Evolutionary conservation across 1,140 invertebrate species (phyloP).

Genomic region (Antheraea mylitta): DNA sequence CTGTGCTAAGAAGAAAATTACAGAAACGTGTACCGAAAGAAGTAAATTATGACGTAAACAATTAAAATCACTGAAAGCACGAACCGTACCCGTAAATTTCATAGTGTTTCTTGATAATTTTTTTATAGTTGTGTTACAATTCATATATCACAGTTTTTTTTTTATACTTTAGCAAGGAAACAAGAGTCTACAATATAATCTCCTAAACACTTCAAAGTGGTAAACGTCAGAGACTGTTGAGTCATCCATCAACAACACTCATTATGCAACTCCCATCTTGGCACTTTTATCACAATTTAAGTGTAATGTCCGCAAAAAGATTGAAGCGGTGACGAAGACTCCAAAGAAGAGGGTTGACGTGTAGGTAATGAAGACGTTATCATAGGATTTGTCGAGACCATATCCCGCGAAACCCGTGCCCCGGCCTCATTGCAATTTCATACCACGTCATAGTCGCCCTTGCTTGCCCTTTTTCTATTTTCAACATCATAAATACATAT

Average conservation of each 20-base stretch:
- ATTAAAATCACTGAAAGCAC: too few relatives aligned
- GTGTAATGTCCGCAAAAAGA: slow-evolving; percentile 73
- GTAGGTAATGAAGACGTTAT: slow-evolving; percentile 67
- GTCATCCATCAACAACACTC: slow-evolving; percentile 48
- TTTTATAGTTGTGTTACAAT: too few relatives aligned
- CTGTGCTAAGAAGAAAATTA: too few relatives aligned
- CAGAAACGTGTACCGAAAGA: too few relatives aligned
- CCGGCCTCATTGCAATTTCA: slow-evolving; percentile 38
- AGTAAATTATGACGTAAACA: too few relatives aligned
- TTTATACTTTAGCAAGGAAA: too few relatives aligned
- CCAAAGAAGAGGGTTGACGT: slow-evolving; percentile 70
- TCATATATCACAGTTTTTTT: too few relatives aligned
- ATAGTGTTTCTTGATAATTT: too few relatives aligned
- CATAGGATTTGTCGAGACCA: slow-evolving; percentile 46
- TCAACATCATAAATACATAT: slow-evolving; percentile 3
- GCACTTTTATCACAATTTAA: slow-evolving; percentile 67
- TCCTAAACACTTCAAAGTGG: not conserved
- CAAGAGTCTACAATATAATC: too few relatives aligned
- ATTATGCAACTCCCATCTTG: slow-evolving; percentile 48
- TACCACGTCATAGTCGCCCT: slow-evolving; percentile 30
- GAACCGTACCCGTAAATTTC: too few relatives aligned
- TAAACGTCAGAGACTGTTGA: not conserved
- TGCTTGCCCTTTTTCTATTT: slow-evolving; percentile 30
- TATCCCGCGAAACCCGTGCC: slow-evolving; percentile 16
- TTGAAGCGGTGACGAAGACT: slow-evolving; percentile 65